These are phyloP conservation scores for Biston stratarius DNA, from an alignment of 2,888 invertebrate genomes.

Conservation along the genomic window DNA sequence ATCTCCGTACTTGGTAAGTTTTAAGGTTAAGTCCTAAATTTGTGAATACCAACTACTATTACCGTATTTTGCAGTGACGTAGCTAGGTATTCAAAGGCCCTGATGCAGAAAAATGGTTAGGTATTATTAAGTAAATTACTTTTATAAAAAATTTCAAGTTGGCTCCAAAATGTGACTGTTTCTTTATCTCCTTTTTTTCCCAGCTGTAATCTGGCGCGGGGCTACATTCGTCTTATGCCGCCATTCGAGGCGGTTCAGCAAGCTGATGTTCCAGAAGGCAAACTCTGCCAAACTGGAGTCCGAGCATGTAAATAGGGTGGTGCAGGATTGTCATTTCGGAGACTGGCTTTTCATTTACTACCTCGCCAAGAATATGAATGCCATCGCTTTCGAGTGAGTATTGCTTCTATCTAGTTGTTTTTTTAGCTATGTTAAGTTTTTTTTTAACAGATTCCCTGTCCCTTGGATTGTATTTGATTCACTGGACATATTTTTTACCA, in stretches of 20 bases:
- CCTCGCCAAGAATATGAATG: slow-evolving; percentile 93
- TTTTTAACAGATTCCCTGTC: too few species aligned
- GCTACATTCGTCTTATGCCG: slow-evolving; percentile 89
- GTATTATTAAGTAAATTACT: too few species aligned
- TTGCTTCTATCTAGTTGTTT: not conserved
- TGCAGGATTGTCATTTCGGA: slow-evolving; percentile 89
- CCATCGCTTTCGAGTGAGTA: slow-evolving; percentile 88
- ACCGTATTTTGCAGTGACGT: too few species aligned
- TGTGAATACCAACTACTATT: too few species aligned
- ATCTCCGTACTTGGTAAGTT: slow-evolving; percentile 86
- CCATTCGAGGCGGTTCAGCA: slow-evolving; percentile 88
- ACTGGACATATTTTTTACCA: too few species aligned
- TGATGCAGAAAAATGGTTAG: too few species aligned
- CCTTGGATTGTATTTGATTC: too few species aligned
- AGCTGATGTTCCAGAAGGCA: slow-evolving; percentile 87
- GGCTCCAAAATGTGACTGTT: not conserved
- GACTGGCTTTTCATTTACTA: slow-evolving; percentile 95
- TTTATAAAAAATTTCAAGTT: too few species aligned
- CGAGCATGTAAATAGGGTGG: slow-evolving; percentile 88
- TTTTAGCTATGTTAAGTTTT: too few species aligned
- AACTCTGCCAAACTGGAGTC: slow-evolving; percentile 88
- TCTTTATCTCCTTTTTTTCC: not conserved
- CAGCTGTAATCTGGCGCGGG: slow-evolving; percentile 90
- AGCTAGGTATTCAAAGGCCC: too few species aligned
- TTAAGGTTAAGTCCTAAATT: not conserved